Conservation (phyloP, 2,797 vertebrate species). For the Geotrypetes seraphini region DNA sequence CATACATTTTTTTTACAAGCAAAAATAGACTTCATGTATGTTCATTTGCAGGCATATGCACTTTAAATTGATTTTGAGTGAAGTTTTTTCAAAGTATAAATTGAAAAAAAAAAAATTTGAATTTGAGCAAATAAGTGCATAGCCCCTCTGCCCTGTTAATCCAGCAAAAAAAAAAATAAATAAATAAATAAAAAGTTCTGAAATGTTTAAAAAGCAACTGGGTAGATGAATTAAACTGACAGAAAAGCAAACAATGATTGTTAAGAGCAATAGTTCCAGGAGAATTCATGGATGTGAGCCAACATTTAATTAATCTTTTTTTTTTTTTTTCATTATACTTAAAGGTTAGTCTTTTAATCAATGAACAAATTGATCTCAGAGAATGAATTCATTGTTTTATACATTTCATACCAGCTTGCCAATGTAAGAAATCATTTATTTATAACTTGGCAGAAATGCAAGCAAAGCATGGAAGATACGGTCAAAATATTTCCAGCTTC, state of each 20-base stretch:
- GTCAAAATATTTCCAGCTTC: too few relatives aligned
- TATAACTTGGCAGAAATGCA: too few relatives aligned
- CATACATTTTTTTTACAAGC: too few relatives aligned
- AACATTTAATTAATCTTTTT: background rate
- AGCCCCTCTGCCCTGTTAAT: too few relatives aligned
- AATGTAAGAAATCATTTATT: constrained; percentile 8
- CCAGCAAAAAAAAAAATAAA: too few relatives aligned
- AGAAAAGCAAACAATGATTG: background rate
- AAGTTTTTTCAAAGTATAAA: too few relatives aligned
- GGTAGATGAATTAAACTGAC: background rate
- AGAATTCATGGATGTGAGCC: background rate
- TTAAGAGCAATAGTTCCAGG: background rate
- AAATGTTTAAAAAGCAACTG: background rate
- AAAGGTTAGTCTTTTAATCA: constrained; percentile 1
- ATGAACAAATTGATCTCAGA: constrained; percentile 7
- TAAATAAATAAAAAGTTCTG: background rate
- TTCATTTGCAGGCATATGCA: too few relatives aligned
- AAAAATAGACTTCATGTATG: too few relatives aligned
- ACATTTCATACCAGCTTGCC: constrained; percentile 2
- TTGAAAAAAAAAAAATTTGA: too few relatives aligned
- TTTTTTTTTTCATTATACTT: background rate
- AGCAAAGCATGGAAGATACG: too few relatives aligned
- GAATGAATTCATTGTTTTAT: background rate
- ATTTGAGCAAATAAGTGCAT: too few relatives aligned
- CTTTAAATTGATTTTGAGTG: too few relatives aligned